A percentile compares a stretch with the other conserved stretches of the same genome.
Conservation (phyloP, 2,797 vertebrate species). For the Helicolenus hilgendorfi region DNA sequence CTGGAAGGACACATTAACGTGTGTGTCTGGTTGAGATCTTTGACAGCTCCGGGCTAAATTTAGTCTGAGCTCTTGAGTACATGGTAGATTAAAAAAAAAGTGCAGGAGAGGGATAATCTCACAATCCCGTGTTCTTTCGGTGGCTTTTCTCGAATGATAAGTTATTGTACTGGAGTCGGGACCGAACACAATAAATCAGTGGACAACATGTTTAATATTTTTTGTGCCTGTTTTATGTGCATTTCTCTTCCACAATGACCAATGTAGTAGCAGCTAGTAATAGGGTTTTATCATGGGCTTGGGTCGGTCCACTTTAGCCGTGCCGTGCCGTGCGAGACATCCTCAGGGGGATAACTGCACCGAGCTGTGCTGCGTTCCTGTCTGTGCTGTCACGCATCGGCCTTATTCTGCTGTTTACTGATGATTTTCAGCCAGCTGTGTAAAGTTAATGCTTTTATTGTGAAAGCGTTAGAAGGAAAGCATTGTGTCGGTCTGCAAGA, state of each 20-base stretch:
- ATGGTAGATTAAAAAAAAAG: constrained; percentile 83
- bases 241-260: background rate
- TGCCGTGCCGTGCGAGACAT: background rate
- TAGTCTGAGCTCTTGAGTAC: constrained; percentile 79
- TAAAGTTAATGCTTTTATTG: background rate
- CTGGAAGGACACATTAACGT: constrained; percentile 32
- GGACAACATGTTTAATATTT: background rate
- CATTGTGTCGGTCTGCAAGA: background rate
- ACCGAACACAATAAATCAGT: background rate
- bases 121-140: constrained; percentile 66
- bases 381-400: background rate
- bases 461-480: background rate
- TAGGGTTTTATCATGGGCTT: background rate
- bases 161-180: background rate
- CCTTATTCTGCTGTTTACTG: background rate
- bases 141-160: constrained; percentile 43
- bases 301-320: background rate
- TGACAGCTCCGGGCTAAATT: constrained; percentile 80
- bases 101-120: constrained; percentile 81
- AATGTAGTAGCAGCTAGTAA: background rate
- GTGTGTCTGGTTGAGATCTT: constrained; percentile 58
- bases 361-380: background rate
- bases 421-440: background rate
- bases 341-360: background rate
- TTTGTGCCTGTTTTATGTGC: background rate